Percentiles rank a stretch among this genome's conserved stretches.
phyloP scores from a whole-genome alignment of 2,113 vertebrate species.

The Embiotoca jacksoni region DNA sequence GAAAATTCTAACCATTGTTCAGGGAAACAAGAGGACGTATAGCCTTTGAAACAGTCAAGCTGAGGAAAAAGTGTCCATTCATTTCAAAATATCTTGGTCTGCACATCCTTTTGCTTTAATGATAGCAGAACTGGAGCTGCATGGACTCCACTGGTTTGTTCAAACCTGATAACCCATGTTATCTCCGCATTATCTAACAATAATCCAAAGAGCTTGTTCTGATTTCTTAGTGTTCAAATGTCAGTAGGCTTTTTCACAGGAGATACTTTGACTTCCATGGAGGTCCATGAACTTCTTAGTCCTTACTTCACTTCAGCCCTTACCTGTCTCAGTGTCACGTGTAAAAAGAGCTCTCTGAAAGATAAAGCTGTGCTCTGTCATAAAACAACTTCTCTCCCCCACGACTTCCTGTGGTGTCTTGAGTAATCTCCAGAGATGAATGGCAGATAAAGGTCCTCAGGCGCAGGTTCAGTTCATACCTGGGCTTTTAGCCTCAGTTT shows the following conservation, averaged over 20 bases:
- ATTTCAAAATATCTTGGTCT: background rate
- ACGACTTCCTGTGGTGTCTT: slow-evolving; percentile 36
- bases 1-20: background rate
- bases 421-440: slow-evolving; percentile 13
- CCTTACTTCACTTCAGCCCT: no score
- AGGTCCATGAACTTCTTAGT: no score
- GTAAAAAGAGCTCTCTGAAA: background rate
- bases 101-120: no score
- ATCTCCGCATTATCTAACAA: no score
- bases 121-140: no score
- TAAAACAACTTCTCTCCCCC: slow-evolving; percentile 15
- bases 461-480: slow-evolving; percentile 42
- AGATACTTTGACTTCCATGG: no score
- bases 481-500: slow-evolving; percentile 54
- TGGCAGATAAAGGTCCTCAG: slow-evolving; percentile 17
- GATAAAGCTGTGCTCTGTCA: background rate
- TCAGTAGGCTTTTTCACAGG: no score
- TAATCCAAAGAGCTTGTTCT: no score
- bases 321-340: background rate
- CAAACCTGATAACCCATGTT: no score
- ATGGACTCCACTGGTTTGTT: no score
- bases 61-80: background rate
- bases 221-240: no score
- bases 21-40: background rate
- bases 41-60: no score